Evolutionary conservation across 2,113 vertebrate species (phyloP).

Genomic region (Podiceps cristatus): DNA sequence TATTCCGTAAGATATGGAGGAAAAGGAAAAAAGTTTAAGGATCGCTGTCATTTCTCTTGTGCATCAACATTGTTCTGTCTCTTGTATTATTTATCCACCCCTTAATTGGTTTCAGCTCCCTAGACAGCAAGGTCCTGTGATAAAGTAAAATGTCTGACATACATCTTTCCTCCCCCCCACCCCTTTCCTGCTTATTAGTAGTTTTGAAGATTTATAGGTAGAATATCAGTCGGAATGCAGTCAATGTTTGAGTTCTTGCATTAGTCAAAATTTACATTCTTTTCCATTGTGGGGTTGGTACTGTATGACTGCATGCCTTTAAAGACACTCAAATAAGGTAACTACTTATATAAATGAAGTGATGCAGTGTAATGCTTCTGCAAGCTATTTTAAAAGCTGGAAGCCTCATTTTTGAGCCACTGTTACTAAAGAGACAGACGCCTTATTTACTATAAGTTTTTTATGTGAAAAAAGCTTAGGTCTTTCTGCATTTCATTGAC

Average conservation of each 20-base stretch:
- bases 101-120: neutral
- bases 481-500: neutral
- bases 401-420: neutral
- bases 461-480: neutral
- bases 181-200: neutral
- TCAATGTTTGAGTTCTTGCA: neutral
- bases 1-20: neutral
- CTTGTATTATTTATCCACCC: neutral
- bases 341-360: neutral
- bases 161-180: neutral
- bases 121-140: neutral
- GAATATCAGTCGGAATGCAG: neutral
- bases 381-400: conserved; percentile 2
- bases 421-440: neutral
- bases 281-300: neutral
- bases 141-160: neutral
- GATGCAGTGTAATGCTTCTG: neutral
- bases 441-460: neutral
- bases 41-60: neutral
- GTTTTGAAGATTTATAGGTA: neutral
- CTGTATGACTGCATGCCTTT: neutral
- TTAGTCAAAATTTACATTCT: neutral
- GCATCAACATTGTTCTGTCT: neutral
- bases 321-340: conserved; percentile 8
- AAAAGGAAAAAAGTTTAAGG: neutral